Conservation (phyloP, 2,797 vertebrate genomes). For the Argyrosomus regius region DNA sequence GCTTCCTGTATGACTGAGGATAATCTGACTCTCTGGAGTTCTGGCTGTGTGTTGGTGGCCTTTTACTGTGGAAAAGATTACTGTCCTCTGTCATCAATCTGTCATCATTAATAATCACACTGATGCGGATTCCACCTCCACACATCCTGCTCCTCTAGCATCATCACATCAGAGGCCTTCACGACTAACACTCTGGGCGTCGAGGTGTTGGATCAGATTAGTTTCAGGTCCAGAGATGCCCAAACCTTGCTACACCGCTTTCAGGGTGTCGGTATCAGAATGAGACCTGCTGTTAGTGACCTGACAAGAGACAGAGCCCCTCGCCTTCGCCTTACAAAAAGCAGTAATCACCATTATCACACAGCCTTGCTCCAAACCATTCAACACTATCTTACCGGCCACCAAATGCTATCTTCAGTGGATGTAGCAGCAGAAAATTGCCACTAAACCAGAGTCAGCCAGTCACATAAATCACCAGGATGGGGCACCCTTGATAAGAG, state of each 20-base stretch:
- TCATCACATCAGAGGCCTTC: constrained; percentile 31
- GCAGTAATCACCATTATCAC: constrained; percentile 61
- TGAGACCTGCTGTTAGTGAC: constrained; percentile 36
- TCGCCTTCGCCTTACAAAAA: constrained; percentile 52
- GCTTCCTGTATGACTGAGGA: constrained; percentile 15
- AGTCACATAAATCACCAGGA: constrained; percentile 75
- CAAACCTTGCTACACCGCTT: constrained; percentile 5
- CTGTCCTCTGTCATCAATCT: constrained; percentile 52
- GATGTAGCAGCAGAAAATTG: constrained; percentile 67
- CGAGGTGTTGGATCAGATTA: constrained; percentile 57
- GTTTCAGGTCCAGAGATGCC: constrained; percentile 24
- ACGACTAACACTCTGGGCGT: constrained; percentile 9
- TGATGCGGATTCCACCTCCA: constrained; percentile 52
- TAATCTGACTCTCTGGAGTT: constrained; percentile 44
- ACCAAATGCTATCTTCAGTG: constrained; percentile 62
- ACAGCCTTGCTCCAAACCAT: constrained; percentile 18
- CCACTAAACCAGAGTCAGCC: constrained; percentile 58
- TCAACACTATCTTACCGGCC: constrained; percentile 51
- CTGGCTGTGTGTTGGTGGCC: constrained; percentile 41
- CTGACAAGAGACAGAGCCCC: constrained; percentile 34
- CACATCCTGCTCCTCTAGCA: constrained; percentile 56
- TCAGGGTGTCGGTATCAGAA: constrained; percentile 27
- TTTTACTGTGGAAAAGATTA: constrained; percentile 60
- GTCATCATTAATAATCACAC: constrained; percentile 56
- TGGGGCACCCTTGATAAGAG: constrained; percentile 70